A percentile compares a stretch with the other conserved stretches of the same genome.
phyloP scores from a whole-genome alignment of 2,797 vertebrate species.

The Acrocephalus scirpaceus region DNA sequence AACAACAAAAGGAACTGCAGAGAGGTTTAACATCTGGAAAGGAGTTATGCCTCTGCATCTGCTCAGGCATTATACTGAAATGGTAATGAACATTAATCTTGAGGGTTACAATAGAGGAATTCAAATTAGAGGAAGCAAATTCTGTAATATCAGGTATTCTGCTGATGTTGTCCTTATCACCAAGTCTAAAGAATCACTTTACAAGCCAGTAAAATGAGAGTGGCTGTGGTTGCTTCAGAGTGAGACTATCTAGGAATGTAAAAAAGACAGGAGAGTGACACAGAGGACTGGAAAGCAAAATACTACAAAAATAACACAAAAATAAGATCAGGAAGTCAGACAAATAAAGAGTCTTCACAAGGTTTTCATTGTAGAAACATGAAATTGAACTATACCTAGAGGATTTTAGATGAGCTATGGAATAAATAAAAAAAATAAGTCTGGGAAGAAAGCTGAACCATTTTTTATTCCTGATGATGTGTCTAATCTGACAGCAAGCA shows the following conservation, averaged over 20 bases:
- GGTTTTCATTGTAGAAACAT: background rate
- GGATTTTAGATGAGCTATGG: background rate
- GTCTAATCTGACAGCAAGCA: background rate
- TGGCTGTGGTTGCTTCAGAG: background rate
- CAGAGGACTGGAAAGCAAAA: background rate
- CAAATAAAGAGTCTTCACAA: background rate
- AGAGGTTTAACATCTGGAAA: slow-evolving; percentile 11
- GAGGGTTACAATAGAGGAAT: slow-evolving; percentile 14
- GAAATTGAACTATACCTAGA: background rate
- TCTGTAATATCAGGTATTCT: slow-evolving; percentile 15
- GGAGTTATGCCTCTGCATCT: background rate
- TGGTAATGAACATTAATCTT: background rate
- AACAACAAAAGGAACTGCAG: background rate
- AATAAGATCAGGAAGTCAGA: background rate
- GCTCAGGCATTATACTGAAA: slow-evolving; percentile 25
- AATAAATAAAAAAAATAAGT: background rate
- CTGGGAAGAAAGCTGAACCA: background rate
- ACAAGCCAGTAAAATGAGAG: background rate
- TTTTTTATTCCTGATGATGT: slow-evolving; percentile 4
- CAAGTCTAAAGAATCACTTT: background rate
- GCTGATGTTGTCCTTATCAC: slow-evolving; percentile 21
- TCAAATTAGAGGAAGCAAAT: slow-evolving; percentile 25
- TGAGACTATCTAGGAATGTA: background rate
- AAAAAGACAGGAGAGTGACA: background rate
- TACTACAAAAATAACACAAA: background rate